Evolutionary conservation across 2,888 invertebrate species (phyloP).

Genomic region (Clostera curtula): DNA sequence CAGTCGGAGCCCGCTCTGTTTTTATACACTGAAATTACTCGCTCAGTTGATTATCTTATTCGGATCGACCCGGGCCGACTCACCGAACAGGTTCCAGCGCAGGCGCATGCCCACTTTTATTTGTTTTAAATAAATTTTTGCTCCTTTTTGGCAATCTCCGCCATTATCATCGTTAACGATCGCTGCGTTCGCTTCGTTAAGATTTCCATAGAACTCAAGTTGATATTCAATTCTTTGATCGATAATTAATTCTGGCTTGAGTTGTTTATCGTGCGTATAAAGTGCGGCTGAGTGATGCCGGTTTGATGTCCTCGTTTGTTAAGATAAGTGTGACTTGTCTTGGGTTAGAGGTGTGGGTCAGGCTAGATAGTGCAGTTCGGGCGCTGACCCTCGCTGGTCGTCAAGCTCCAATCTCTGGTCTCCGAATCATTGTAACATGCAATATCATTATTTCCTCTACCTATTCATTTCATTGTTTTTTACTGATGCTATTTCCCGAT

Average conservation of each 20-base stretch:
- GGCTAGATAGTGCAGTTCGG: conserved; percentile 60
- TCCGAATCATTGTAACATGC: not conserved
- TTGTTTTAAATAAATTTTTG: conserved; percentile 69
- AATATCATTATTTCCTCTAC: no score
- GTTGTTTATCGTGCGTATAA: conserved; percentile 52
- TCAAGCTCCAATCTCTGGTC: conserved; percentile 1
- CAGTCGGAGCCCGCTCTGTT: conserved; percentile 39
- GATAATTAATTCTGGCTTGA: conserved; percentile 40
- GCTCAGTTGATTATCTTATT: conserved; percentile 67
- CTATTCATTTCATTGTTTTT: no score
- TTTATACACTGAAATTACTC: conserved; percentile 59
- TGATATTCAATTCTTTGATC: conserved; percentile 49
- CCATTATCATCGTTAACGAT: conserved; percentile 69
- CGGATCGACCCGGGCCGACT: conserved; percentile 45
- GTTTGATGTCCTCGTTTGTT: conserved; percentile 64
- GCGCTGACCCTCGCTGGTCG: conserved; percentile 38
- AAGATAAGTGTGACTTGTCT: conserved; percentile 53
- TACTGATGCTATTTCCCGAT: no score
- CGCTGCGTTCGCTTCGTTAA: conserved; percentile 57
- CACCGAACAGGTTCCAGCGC: conserved; percentile 51
- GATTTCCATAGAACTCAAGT: conserved; percentile 59
- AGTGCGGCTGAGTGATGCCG: conserved; percentile 36
- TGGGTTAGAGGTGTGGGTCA: conserved; percentile 59
- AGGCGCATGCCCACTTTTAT: conserved; percentile 62
- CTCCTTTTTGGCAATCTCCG: conserved; percentile 65